Percentiles rank a stretch among this genome's conserved stretches.
Evolutionary conservation across 2,113 vertebrate species (phyloP).

Genomic region (Nothoprocta pentlandii): DNA sequence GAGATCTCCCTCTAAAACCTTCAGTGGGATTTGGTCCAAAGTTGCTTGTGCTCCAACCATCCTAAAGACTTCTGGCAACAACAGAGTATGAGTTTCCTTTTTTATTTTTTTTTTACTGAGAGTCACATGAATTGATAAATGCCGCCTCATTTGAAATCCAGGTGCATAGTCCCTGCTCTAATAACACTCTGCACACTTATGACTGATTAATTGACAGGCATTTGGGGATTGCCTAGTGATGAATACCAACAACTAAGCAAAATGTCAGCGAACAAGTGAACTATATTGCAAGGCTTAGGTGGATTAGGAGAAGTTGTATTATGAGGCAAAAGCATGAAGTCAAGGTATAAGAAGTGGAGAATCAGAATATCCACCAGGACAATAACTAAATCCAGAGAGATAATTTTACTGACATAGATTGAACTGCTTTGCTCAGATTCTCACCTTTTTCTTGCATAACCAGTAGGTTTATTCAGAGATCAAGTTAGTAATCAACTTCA

Average conservation of each 20-base stretch:
- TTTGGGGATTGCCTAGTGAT: background rate
- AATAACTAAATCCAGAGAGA: background rate
- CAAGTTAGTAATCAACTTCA: background rate
- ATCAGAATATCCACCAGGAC: background rate
- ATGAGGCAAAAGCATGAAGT: conserved; percentile 24
- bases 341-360: conserved; percentile 11
- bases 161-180: background rate
- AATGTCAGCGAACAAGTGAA: conserved; percentile 25
- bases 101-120: background rate
- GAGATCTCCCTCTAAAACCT: background rate
- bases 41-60: background rate
- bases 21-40: background rate
- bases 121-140: background rate
- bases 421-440: background rate
- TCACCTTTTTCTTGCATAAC: background rate
- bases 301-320: conserved; percentile 20
- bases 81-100: background rate
- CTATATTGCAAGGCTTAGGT: background rate
- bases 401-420: background rate
- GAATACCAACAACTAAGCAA: conserved; percentile 30
- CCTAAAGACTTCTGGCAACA: background rate
- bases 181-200: background rate
- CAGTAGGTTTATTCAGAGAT: background rate
- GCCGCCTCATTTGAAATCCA: conserved; percentile 5
- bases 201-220: conserved; percentile 35